Evolutionary conservation across 2,113 vertebrate genomes (phyloP).

Genomic region (Anguilla japonica): DNA sequence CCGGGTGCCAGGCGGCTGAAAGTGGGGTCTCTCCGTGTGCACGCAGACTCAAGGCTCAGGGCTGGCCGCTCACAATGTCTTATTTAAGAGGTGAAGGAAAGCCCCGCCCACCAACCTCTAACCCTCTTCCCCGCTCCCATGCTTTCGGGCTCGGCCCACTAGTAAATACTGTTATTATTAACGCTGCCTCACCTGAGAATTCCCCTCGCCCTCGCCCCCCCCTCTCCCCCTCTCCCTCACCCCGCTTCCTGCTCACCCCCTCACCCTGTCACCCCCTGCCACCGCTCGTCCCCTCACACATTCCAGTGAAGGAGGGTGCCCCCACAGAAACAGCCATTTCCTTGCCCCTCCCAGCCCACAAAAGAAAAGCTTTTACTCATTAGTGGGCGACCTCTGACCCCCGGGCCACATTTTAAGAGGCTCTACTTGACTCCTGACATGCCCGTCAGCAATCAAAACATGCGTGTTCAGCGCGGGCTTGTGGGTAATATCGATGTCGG

Average conservation of each 20-base stretch:
- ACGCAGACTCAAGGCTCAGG: not conserved
- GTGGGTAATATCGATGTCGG: constrained; percentile 55
- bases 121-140: not conserved
- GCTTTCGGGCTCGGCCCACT: constrained; percentile 32
- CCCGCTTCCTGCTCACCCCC: constrained; percentile 33
- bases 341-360: constrained; percentile 58
- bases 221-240: constrained; percentile 46
- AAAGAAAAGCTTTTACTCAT: constrained; percentile 74
- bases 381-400: constrained; percentile 69
- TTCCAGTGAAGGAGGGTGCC: constrained; percentile 37
- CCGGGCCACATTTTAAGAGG: constrained; percentile 75
- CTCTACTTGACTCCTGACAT: constrained; percentile 78
- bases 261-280: constrained; percentile 53
- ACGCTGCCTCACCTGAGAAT: constrained; percentile 67
- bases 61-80: not conserved
- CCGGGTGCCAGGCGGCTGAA: not conserved
- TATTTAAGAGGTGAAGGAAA: not conserved
- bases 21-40: not conserved
- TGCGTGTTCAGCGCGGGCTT: constrained; percentile 54
- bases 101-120: not conserved
- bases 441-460: constrained; percentile 73
- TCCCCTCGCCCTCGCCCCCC: constrained; percentile 55
- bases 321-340: constrained; percentile 36
- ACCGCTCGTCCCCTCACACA: constrained; percentile 63
- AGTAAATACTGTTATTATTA: constrained; percentile 60